Conservation (phyloP, 2,113 vertebrate genomes). For the Psilopsiagon aymara region DNA sequence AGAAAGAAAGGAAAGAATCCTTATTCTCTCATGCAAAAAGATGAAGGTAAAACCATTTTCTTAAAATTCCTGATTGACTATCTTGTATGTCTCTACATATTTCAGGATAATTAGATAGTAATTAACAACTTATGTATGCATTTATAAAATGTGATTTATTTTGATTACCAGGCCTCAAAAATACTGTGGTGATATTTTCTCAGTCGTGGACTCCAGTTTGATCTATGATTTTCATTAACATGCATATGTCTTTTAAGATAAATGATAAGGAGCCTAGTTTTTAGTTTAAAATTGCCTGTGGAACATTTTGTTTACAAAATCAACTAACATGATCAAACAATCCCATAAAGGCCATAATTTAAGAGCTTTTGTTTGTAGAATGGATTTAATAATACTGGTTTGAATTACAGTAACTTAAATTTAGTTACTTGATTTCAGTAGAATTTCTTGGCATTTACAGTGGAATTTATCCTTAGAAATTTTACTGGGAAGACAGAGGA, state of each 20-base stretch:
- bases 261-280: not conserved
- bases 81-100: not conserved
- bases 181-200: not conserved
- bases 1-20: constrained; percentile 69
- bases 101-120: not conserved
- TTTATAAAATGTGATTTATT: not conserved
- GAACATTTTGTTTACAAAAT: not conserved
- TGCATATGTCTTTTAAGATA: not conserved
- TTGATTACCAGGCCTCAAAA: not conserved
- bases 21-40: constrained; percentile 61
- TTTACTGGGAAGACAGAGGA: not conserved
- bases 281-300: not conserved
- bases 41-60: constrained; percentile 72
- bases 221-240: not conserved
- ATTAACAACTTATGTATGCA: not conserved
- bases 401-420: not conserved
- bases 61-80: not conserved
- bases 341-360: not conserved
- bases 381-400: not conserved
- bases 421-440: not conserved
- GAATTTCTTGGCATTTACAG: not conserved
- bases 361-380: not conserved
- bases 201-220: not conserved
- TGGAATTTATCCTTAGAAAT: not conserved
- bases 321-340: not conserved